phyloP scores from a whole-genome alignment of 2,797 vertebrate species.

The Buceros bicornis region DNA sequence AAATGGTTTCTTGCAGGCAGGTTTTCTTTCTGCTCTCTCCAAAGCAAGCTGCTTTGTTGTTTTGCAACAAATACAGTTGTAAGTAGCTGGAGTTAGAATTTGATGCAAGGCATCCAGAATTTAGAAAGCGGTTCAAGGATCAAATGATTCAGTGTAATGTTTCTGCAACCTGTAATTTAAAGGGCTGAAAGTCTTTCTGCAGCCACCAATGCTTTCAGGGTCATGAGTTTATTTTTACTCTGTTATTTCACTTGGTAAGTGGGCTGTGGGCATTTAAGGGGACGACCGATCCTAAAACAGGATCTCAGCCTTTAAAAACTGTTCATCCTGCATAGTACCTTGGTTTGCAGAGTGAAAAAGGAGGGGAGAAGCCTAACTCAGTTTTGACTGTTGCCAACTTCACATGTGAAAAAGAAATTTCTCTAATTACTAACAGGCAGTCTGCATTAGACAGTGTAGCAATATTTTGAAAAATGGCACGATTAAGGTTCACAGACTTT shows the following conservation, averaged over 20 bases:
- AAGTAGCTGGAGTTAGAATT: neutral
- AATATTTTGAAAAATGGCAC: neutral
- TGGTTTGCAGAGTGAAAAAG: neutral
- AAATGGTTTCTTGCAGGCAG: neutral
- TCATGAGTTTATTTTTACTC: slow-evolving; percentile 12
- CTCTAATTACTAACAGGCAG: neutral
- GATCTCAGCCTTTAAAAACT: neutral
- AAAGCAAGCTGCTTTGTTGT: neutral
- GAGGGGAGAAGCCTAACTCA: neutral
- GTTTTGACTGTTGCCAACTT: neutral
- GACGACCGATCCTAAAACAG: neutral
- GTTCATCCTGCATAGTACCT: neutral
- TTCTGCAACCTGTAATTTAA: slow-evolving; percentile 44
- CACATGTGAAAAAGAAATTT: neutral
- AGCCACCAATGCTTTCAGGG: slow-evolving; percentile 1
- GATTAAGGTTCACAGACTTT: neutral
- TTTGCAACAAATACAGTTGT: neutral
- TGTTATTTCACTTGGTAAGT: slow-evolving; percentile 37
- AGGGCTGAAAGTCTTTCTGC: slow-evolving; percentile 23
- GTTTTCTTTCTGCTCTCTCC: neutral
- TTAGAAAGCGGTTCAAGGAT: slow-evolving; percentile 40
- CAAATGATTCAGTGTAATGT: slow-evolving; percentile 27
- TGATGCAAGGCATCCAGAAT: slow-evolving; percentile 12
- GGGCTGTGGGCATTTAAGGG: neutral
- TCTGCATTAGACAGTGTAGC: neutral